These are phyloP conservation scores for Alces alces DNA, from an alignment of 2,113 vertebrate species.

Conservation along the genomic window DNA sequence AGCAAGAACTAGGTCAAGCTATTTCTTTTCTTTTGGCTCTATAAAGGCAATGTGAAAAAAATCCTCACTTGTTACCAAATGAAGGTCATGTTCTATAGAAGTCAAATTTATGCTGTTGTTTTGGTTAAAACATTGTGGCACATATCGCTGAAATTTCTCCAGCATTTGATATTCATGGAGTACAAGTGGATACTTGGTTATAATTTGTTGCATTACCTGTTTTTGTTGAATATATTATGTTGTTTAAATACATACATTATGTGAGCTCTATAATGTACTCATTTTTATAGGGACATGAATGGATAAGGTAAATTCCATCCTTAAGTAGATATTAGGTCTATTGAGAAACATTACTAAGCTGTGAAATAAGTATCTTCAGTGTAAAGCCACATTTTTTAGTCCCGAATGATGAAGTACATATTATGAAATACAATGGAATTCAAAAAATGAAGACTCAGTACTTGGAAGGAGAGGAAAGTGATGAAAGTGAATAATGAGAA, in stretches of 20 bases:
- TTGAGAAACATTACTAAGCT: not conserved
- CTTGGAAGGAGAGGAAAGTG: not conserved
- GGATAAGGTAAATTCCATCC: not conserved
- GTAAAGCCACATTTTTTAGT: not conserved
- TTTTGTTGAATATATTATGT: not conserved
- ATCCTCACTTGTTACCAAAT: not conserved
- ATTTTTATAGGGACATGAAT: not conserved
- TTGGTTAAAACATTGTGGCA: not conserved
- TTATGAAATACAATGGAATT: slow-evolving; percentile 4
- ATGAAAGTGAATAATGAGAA: not conserved
- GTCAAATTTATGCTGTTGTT: not conserved
- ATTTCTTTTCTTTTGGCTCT: not conserved
- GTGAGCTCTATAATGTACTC: not conserved
- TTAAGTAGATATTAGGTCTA: not conserved
- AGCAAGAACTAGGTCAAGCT: not conserved
- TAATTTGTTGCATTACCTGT: not conserved
- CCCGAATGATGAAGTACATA: slow-evolving; percentile 8
- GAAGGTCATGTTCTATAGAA: not conserved
- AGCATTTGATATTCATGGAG: not conserved
- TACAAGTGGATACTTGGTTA: not conserved
- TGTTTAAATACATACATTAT: not conserved
- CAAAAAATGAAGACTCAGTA: not conserved
- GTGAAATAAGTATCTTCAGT: not conserved
- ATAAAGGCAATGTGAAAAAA: not conserved
- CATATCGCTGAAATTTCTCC: not conserved